Evolutionary conservation across 2,888 invertebrate genomes (phyloP).

Genomic region (Drosophila mayaguana): DNA sequence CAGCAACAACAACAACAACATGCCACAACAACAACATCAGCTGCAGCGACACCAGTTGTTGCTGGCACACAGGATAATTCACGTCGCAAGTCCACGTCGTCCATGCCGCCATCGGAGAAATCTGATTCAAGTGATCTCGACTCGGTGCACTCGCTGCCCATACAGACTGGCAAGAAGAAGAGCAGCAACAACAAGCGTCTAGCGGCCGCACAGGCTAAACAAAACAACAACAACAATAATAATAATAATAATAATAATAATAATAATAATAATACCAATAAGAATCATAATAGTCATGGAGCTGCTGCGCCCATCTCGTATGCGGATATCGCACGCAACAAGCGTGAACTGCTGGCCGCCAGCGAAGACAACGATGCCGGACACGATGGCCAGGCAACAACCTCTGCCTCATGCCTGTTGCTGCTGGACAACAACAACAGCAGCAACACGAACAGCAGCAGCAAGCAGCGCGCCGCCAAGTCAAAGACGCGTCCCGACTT

Average conservation of each 20-base stretch:
- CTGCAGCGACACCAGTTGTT: constrained; percentile 22
- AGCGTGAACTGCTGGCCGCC: constrained; percentile 69
- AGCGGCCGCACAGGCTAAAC: constrained; percentile 53
- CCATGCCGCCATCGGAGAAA: constrained; percentile 93
- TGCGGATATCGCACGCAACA: constrained; percentile 91
- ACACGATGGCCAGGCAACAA: constrained; percentile 1
- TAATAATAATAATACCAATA: constrained; percentile 42
- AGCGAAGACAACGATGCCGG: constrained; percentile 33
- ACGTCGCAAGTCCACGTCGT: constrained; percentile 90
- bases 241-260: constrained; percentile 38
- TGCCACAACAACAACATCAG: constrained; percentile 6
- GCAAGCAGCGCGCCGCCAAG: constrained; percentile 44
- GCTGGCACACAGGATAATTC: constrained; percentile 75
- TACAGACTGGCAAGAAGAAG: constrained; percentile 85
- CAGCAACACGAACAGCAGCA: background rate
- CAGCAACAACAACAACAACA: constrained; percentile 30
- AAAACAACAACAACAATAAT: constrained; percentile 57
- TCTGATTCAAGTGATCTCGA: constrained; percentile 93
- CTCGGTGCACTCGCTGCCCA: constrained; percentile 93
- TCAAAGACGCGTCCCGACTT: constrained; percentile 59
- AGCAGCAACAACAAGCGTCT: constrained; percentile 62
- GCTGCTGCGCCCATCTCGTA: constrained; percentile 87
- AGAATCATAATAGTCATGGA: constrained; percentile 43
- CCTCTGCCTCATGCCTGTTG: background rate
- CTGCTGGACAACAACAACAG: background rate